Evolutionary conservation across 2,113 vertebrate species (phyloP).

Genomic region (Grantiella picta): DNA sequence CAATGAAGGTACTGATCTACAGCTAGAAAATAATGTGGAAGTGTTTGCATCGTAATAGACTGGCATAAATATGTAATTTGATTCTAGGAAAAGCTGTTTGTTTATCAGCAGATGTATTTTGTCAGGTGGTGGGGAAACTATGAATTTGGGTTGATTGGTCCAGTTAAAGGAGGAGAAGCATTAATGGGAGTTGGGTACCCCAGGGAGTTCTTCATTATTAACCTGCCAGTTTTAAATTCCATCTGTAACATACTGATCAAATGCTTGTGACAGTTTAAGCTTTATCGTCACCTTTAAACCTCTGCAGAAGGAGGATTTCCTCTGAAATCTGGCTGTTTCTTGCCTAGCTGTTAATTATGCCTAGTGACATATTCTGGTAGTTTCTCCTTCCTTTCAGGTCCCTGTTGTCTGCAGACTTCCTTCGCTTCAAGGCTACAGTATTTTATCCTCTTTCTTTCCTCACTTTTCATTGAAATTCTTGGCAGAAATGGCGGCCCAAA

Average conservation of each 20-base stretch:
- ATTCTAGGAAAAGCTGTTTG: not conserved
- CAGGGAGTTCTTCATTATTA: not conserved
- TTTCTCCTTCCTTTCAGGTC: not conserved
- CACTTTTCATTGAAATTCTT: not conserved
- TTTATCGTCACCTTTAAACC: conserved; percentile 24
- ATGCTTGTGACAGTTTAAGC: not conserved
- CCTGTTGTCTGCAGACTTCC: not conserved
- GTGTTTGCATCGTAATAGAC: not conserved
- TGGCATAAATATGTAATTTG: conserved; percentile 13
- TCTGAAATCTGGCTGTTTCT: conserved; percentile 10
- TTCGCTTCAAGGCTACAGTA: not conserved
- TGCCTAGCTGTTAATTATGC: not conserved
- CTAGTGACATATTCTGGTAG: not conserved
- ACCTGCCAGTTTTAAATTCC: conserved; percentile 1
- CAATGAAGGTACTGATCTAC: not conserved
- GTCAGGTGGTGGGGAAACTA: not conserved
- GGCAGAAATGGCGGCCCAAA: not conserved
- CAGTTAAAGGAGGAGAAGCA: not conserved
- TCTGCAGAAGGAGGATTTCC: conserved; percentile 12
- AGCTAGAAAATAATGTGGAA: not conserved
- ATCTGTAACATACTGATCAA: conserved; percentile 14
- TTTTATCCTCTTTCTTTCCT: not conserved
- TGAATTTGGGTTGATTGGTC: not conserved
- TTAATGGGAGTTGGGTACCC: not conserved
- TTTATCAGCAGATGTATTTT: conserved; percentile 6